Conservation (phyloP, 2,797 vertebrate genomes). For the Coregonus suidteri region DNA sequence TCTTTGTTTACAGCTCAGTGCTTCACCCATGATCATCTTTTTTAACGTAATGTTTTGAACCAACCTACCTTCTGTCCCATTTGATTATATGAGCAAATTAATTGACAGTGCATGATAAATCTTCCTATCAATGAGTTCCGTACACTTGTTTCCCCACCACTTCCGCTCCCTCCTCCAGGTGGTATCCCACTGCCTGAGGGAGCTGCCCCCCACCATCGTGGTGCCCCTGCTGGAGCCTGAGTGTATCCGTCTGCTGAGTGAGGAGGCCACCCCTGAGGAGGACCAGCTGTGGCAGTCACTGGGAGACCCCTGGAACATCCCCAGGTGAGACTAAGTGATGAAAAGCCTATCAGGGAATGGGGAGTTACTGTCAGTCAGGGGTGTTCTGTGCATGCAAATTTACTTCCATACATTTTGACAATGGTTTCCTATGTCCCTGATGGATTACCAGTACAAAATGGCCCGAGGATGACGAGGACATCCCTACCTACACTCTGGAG, state of each 20-base stretch:
- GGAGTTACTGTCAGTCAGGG: background rate
- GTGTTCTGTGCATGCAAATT: background rate
- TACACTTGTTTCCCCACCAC: constrained; percentile 39
- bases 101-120: background rate
- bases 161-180: constrained; percentile 66
- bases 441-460: constrained; percentile 72
- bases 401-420: background rate
- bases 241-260: constrained; percentile 77
- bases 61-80: background rate
- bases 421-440: constrained; percentile 46
- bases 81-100: background rate
- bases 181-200: constrained; percentile 61
- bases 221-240: constrained; percentile 76
- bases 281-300: constrained; percentile 80
- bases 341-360: constrained; percentile 33
- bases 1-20: background rate
- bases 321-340: constrained; percentile 82
- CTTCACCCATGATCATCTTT: background rate
- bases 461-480: constrained; percentile 71
- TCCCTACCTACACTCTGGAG: constrained; percentile 71
- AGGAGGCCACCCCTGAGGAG: constrained; percentile 67
- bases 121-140: background rate
- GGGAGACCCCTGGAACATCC: constrained; percentile 84
- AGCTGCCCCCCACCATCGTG: constrained; percentile 67
- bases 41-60: background rate